Evolutionary conservation across 2,113 vertebrate genomes (phyloP).

Genomic region (Polypterus bichir): DNA sequence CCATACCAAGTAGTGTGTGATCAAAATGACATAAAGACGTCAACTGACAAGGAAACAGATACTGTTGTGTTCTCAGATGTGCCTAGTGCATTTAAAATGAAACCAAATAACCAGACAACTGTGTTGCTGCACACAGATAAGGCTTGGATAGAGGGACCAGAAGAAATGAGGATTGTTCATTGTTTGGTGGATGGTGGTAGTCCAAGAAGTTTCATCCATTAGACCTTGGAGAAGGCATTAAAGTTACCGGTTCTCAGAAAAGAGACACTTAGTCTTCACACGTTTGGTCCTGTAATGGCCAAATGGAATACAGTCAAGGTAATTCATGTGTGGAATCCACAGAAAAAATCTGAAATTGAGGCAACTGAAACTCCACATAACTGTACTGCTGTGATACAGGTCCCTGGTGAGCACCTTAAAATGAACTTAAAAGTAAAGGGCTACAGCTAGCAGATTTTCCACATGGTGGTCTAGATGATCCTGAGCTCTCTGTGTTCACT

Average conservation of each 20-base stretch:
- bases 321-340: background rate
- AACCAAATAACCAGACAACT: conserved; percentile 1
- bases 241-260: background rate
- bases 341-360: background rate
- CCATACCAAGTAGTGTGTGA: background rate
- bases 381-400: conserved; percentile 1
- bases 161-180: background rate
- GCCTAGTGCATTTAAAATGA: background rate
- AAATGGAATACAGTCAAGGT: too few species aligned
- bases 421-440: background rate
- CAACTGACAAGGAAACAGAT: background rate
- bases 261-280: background rate
- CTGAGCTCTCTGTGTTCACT: too few species aligned
- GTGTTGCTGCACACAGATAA: conserved; percentile 12
- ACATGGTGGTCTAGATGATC: too few species aligned
- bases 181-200: conserved; percentile 12
- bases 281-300: background rate
- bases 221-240: background rate
- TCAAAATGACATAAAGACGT: background rate
- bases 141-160: conserved; percentile 6
- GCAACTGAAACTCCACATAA: conserved; percentile 3
- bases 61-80: conserved; percentile 5
- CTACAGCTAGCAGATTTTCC: conserved; percentile 2
- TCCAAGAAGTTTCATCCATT: conserved; percentile 9
- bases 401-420: background rate